Evolutionary conservation across 2,797 vertebrate genomes (phyloP).

Genomic region (Myotis myotis): DNA sequence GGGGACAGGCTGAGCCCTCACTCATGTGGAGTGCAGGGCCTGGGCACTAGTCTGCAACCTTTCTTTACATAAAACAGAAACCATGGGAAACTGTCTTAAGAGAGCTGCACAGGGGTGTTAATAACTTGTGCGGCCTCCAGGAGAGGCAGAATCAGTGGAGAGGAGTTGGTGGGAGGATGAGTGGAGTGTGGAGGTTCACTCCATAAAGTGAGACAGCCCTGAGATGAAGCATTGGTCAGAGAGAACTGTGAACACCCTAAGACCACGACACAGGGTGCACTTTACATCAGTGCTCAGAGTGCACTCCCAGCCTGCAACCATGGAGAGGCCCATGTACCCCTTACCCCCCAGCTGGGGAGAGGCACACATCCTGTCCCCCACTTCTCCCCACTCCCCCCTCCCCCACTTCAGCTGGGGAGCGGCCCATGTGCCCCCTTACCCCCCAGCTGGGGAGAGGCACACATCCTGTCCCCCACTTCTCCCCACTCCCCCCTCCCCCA

Average conservation of each 20-base stretch:
- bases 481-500: too few relatives aligned
- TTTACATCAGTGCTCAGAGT: neutral
- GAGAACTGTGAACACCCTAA: too few relatives aligned
- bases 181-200: too few relatives aligned
- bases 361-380: neutral
- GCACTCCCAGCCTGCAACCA: neutral
- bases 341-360: too few relatives aligned
- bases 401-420: too few relatives aligned
- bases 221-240: neutral
- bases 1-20: neutral
- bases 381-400: too few relatives aligned
- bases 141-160: too few relatives aligned
- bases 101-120: neutral
- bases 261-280: neutral
- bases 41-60: neutral
- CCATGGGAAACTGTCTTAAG: neutral
- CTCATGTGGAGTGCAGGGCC: neutral
- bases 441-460: too few relatives aligned
- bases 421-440: too few relatives aligned
- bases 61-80: neutral
- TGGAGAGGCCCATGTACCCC: too few relatives aligned
- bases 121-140: neutral
- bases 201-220: too few relatives aligned
- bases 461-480: neutral
- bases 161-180: neutral